Conservation (phyloP, 2,888 invertebrate species). For the Himalopsyche tibetana region DNA sequence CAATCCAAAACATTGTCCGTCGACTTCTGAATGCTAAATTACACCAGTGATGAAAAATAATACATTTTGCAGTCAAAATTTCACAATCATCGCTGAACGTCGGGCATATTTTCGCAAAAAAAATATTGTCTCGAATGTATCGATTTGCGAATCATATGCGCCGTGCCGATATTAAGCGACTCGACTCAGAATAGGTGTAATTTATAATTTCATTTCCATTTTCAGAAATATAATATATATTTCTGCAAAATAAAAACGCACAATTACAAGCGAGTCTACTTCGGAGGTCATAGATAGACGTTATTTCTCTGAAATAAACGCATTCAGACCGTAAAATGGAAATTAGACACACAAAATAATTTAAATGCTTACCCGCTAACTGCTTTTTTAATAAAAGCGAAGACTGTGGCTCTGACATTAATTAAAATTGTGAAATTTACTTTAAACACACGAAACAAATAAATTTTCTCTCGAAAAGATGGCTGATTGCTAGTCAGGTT, state of each 20-base stretch:
- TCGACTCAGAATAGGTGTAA: neutral
- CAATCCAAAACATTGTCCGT: neutral
- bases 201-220: neutral
- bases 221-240: neutral
- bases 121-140: constrained; percentile 12
- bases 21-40: neutral
- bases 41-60: neutral
- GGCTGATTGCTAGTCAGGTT: constrained; percentile 77
- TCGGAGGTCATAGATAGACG: constrained; percentile 51
- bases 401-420: constrained; percentile 88
- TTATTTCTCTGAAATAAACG: constrained; percentile 38
- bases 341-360: neutral
- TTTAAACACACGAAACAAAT: constrained; percentile 84
- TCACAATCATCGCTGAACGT: constrained; percentile 15
- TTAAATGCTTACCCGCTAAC: constrained; percentile 90
- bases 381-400: constrained; percentile 92
- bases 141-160: neutral
- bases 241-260: constrained; percentile 32
- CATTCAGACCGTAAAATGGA: neutral
- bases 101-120: constrained; percentile 31
- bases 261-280: constrained; percentile 51
- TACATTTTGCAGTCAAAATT: constrained; percentile 24
- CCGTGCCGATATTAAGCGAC: neutral
- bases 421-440: constrained; percentile 88
- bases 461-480: constrained; percentile 83